A percentile compares a stretch with the other conserved stretches of the same genome.
Conservation (phyloP, 1,140 invertebrate species). For the Papilio polytes region DNA sequence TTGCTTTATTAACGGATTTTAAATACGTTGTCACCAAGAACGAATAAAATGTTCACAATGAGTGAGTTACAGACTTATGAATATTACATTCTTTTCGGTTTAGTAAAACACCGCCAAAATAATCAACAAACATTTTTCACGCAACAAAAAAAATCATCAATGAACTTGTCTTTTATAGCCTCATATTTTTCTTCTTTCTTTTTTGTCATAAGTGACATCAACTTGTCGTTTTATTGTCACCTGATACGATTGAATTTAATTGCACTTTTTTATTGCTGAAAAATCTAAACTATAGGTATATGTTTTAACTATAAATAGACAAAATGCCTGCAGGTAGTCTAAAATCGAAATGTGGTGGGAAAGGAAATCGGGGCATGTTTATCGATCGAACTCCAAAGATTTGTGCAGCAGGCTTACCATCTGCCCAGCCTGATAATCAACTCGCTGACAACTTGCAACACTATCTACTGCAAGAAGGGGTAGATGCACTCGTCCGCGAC, state of each 20-base stretch:
- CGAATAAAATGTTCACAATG: background rate
- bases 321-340: constrained; percentile 67
- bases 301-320: background rate
- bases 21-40: background rate
- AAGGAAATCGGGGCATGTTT: constrained; percentile 71
- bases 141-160: background rate
- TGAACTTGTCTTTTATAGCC: background rate
- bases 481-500: constrained; percentile 78
- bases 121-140: background rate
- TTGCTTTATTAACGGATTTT: too few species aligned
- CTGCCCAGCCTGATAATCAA: constrained; percentile 65
- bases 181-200: background rate
- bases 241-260: background rate
- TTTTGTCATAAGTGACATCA: background rate
- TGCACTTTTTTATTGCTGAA: background rate
- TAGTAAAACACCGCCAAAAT: background rate
- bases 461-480: constrained; percentile 80
- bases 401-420: constrained; percentile 75
- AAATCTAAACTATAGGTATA: background rate
- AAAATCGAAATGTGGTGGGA: constrained; percentile 66
- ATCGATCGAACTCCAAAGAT: constrained; percentile 66
- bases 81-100: background rate
- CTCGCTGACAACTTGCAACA: constrained; percentile 68
- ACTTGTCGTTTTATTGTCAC: constrained; percentile 4
- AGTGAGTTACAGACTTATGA: background rate